phyloP scores from a whole-genome alignment of 1,140 invertebrate species.

The Neodiprion virginianus region DNA sequence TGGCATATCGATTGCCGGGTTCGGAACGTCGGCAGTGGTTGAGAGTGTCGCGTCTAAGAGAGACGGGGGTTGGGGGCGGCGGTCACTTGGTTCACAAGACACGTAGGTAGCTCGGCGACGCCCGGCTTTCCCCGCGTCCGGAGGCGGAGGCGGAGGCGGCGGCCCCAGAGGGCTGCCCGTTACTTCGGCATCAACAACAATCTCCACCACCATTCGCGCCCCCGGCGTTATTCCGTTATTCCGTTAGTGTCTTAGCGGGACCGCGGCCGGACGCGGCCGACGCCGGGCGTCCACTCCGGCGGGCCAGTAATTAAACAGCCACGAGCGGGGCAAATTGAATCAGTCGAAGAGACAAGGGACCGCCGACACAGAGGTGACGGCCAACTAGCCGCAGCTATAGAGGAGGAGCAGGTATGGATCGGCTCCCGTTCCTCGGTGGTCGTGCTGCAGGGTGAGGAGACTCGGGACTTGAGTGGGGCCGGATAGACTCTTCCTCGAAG shows the following conservation, averaged over 20 bases:
- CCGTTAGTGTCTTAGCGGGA: constrained; percentile 57
- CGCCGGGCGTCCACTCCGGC: constrained; percentile 49
- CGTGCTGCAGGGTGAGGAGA: neutral
- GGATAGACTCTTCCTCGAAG: neutral
- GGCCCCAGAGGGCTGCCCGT: constrained; percentile 47
- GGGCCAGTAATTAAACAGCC: constrained; percentile 61
- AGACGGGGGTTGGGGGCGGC: constrained; percentile 28
- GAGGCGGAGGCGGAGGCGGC: constrained; percentile 31
- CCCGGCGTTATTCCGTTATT: constrained; percentile 44
- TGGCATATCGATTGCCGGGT: neutral
- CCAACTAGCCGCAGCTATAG: constrained; percentile 60
- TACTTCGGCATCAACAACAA: constrained; percentile 63
- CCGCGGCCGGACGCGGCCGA: constrained; percentile 4
- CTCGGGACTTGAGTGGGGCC: neutral
- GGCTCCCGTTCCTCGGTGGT: too few relatives aligned
- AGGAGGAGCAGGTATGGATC: constrained; percentile 8
- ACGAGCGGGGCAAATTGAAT: constrained; percentile 62
- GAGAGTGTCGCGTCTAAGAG: constrained; percentile 18
- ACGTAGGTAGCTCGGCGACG: constrained; percentile 44
- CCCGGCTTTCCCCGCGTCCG: constrained; percentile 20
- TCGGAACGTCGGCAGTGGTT: neutral
- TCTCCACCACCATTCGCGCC: constrained; percentile 52
- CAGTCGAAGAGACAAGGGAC: constrained; percentile 61
- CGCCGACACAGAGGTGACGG: constrained; percentile 60
- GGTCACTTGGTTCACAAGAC: constrained; percentile 58